Base-by-base conservation (phyloP, 2,113 vertebrate species). In the Promerops cafer region DNA sequence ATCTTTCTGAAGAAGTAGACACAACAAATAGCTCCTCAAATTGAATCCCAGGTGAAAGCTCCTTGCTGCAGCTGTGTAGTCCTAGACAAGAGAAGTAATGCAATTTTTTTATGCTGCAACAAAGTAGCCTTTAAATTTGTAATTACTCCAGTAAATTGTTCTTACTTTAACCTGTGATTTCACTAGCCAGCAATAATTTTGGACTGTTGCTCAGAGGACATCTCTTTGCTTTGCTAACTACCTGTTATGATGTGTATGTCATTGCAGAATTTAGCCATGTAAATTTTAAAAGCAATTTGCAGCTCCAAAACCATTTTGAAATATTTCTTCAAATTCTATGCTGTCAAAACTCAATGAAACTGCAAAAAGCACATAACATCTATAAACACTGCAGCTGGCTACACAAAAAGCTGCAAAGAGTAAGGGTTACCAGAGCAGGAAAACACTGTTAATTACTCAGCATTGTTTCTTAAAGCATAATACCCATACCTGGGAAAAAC, bases 341-440 rank as follows among this genome's bases (percentile, higher is more conserved):
- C 93, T 84, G 93, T 81, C 80, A 92, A 91, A 94, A 94, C 64
- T 71, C 77, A 69, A 57, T 37, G 44, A 86, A 93, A 94, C 60
- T 78, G 40, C 1, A 7, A 81, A 93, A 89, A 75, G 17, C 20
- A 44, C 24, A 39, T 40, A 89, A 50, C 61, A 76, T 70, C 53
- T 57, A 44, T 24, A 94, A 93, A 59, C 39, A 76, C 21, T 84
- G 53, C 40, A 93, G 65, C 45, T 91, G 75, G 45, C n/a, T 83
- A 82, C 27, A 85, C 22, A 94, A 81, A 87, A 88, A 87, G n/a
- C 31, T 91, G 66, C 37, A 68, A 54, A 94, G 64, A 87, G 47
- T 33, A 92, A 77, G 60, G 47, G 52, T 64, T 91, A 87, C 74
- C 40, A 71, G 77, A 92, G 64, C 33, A 96, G 49, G 87, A 87